Base-by-base conservation (phyloP, 2,797 vertebrate genomes). In the Typhlichthys subterraneus region DNA sequence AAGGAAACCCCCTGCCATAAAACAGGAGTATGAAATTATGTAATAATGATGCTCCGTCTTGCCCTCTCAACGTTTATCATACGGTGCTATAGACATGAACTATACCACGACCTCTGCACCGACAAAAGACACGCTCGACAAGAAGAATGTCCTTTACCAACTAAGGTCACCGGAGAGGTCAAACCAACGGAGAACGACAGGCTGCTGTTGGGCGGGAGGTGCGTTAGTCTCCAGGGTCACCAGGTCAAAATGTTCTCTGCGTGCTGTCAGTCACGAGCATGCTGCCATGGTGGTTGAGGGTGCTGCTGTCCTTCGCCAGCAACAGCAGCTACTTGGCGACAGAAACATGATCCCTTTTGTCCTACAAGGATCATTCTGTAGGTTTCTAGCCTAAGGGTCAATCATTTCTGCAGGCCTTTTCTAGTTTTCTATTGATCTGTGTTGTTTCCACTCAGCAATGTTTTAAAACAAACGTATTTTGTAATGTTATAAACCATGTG, bases 201-300 rank as follows among this genome's bases (percentile, higher is more conserved):
- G 77, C 59, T 23, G 15, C 56, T 52, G 59, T 2, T 48, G 17
- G 11, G 14, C 23, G n/a, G n/a, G 46, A 47, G 58, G 67, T 54
- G 19, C 29, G 3, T 2, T 42, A 51, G 47, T 42, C 33, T 58
- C 13, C 55, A n/a, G 23, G 63, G 45, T 83, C 73, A 84, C 65
- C 11, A 62, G 85, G 88, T 88, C 85, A 89, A 72, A 79, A 66
- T 72, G 72, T 69, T 75, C 75, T 80, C 85, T 87, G 76, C 72
- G 81, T 86, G 84, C 84, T 61, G 70, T 81, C 81, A 67, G 71
- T 72, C 76, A 82, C 5, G 65, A 84, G 64, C 83, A 76, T 82
- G 76, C 62, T 66, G 38, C 81, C 69, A 61, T 68, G 56, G 76
- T 58, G 81, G 75, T 78, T 19, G 2, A 42, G 63, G 38, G 31